Percentiles rank a stretch among this genome's conserved stretches.
phyloP scores from a whole-genome alignment of 64 coral and sea anemone species.

The Montipora foliosa region DNA sequence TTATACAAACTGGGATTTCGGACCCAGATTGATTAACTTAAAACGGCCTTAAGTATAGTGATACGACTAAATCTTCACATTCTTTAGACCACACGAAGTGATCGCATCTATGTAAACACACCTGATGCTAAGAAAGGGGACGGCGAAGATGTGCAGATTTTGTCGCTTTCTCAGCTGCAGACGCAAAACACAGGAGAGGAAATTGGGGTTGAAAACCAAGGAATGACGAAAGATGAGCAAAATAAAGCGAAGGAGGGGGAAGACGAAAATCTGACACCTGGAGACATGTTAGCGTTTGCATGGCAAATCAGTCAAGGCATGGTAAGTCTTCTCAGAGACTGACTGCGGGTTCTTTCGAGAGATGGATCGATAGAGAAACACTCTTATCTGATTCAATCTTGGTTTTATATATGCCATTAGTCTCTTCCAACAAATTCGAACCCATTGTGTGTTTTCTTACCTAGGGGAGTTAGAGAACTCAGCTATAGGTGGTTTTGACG shows the following conservation, averaged over 20 bases:
- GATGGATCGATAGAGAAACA: too few relatives aligned
- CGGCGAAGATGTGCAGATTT: conserved; percentile 35
- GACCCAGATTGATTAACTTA: too few relatives aligned
- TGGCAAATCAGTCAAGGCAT: conserved; percentile 92
- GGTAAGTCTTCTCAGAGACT: conserved; percentile 41
- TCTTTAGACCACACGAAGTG: conserved; percentile 17
- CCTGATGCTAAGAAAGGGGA: conserved; percentile 39
- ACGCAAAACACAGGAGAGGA: background rate
- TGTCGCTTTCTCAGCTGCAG: conserved; percentile 17
- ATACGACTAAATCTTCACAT: too few relatives aligned
- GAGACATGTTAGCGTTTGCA: conserved; percentile 78
- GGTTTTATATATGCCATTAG: too few relatives aligned
- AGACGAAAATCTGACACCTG: conserved; percentile 62
- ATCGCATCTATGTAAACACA: conserved; percentile 49
- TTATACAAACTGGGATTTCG: too few relatives aligned
- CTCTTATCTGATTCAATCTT: too few relatives aligned
- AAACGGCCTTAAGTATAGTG: too few relatives aligned
- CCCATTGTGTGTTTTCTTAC: too few relatives aligned
- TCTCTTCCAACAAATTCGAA: too few relatives aligned
- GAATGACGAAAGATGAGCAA: conserved; percentile 22
- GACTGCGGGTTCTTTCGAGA: too few relatives aligned
- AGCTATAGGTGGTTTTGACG: too few relatives aligned
- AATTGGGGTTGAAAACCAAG: background rate
- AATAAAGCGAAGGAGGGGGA: background rate
- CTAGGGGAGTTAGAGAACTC: too few relatives aligned